Evolutionary conservation across 2,888 invertebrate genomes (phyloP), one percentile per base, ranked within the genome.

Genomic region (Drosophila subsilvestris): DNA sequence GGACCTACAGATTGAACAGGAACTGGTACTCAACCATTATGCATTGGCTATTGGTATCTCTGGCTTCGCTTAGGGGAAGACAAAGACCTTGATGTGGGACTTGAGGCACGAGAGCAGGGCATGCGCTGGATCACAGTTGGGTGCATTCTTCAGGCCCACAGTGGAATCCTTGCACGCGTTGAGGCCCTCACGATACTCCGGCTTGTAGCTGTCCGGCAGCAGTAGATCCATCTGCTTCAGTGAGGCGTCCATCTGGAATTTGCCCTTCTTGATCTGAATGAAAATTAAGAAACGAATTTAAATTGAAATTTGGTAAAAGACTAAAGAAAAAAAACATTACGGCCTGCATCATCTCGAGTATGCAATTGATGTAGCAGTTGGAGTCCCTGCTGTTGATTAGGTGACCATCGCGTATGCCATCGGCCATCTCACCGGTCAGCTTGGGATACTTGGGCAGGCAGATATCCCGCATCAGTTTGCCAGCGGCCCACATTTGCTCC

Each of bases 401-500:
- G 7, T 81, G 76, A 6, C 91, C 91, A 8, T 75, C 74, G 32
- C 70, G 76, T 18, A 92, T 90, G 9, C 59, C 78, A 66, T 91
- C 88, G 12, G 91, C 91, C 0, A 87, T 72, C 22, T 87, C 91
- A 29, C 48, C 60, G n/a, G 76, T 77, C 0, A 92, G 72, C 76
- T 90, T 92, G 0, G 91, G 81, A 61, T 93, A 93, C 92, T 95
- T 96, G 2, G 94, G 94, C 67, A 93, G 92, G 77, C 95, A 96
- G 0, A 94, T 92, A 83, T 95, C 95, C 53, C 95, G 92, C 91
- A 95, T 93, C 83, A 94, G 92, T 89, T 93, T 94, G 1, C 94
- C 93, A 0, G 95, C 93, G 18, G 94, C 93, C 81, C 90, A 93
- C 86, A 96, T 92, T 90, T 96, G 95, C 63, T 95, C 94, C 91